Base-by-base conservation (phyloP, 2,797 vertebrate species). In the Sebastes dallii region DNA sequence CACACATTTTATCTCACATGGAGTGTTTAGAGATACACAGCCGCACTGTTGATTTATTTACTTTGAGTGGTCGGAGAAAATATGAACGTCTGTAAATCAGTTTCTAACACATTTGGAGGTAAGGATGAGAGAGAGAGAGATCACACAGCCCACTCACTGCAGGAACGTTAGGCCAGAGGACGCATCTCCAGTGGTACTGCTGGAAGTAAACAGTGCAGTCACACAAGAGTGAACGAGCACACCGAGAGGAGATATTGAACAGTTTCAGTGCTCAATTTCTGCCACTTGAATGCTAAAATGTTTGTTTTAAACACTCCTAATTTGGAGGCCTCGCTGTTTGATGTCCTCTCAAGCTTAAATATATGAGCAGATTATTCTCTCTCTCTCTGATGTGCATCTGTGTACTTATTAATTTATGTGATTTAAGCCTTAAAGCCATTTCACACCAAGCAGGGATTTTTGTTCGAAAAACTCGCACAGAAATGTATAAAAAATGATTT, bases 61-160 rank as follows among this genome's bases (percentile, higher is more conserved):
- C 67, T 66, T 66, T 65, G 46, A 36, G 56, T 42, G 16, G 66
- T 68, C 16, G 4, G 42, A 61, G 42, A 70, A 67, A 76, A 25
- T 77, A 16, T 64, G 22, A 39, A 73, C 42, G 22, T 79, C 69
- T 66, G 30, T 74, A 72, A 81, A 82, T 84, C 80, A 32, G 27
- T 55, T 55, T 72, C 22, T 22, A 46, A 39, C 70, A 79, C 75
- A 60, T 77, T 62, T 59, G 66, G 50, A 80, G 55, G 58, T 58
- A 34, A 67, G 39, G 54, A 67, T 60, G 54, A 78, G 54, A 25
- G 72, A 6, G 36, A 39, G 39, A 29, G 56, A 16, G 71, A 81
- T 80, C 74, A 65, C 72, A 52, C 75, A 20, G 71, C 82, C 81
- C 81, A 82, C 86, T 68, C 86, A 27, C 68, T 75, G 80, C 80